Conservation (phyloP, 2,113 vertebrate species). For the Panthera tigris region DNA sequence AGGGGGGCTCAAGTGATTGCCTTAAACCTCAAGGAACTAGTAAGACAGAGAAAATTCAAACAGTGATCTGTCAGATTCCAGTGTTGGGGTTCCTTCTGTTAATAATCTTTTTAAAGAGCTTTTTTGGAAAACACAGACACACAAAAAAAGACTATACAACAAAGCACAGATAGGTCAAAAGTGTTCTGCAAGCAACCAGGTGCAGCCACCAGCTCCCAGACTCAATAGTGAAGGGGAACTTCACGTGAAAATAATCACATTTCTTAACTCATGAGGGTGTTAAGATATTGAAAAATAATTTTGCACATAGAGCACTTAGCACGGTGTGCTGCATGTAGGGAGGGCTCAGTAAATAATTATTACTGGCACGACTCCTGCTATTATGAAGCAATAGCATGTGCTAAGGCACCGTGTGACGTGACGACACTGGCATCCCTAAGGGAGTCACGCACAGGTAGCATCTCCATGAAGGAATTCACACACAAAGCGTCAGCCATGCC, state of each 20-base stretch:
- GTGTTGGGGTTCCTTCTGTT: neutral
- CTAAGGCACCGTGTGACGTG: neutral
- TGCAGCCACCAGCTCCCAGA: neutral
- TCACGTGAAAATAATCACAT: neutral
- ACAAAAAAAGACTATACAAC: neutral
- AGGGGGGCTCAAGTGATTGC: neutral
- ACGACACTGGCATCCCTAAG: too few relatives aligned
- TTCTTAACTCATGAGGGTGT: neutral
- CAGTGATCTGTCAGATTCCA: neutral
- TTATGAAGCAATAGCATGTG: neutral
- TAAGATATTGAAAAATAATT: neutral
- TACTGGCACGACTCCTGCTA: neutral
- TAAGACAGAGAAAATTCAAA: neutral
- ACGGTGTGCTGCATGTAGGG: accelerated
- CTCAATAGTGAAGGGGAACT: neutral
- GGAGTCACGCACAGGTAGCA: neutral
- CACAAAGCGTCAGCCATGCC: neutral
- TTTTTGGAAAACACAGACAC: neutral
- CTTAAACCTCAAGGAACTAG: neutral
- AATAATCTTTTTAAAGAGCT: neutral
- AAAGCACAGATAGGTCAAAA: neutral
- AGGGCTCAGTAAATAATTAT: neutral
- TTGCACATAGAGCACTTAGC: accelerated
- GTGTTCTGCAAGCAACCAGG: neutral
- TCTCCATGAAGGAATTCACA: neutral